Percentiles rank a stretch among this genome's conserved stretches.
Conservation (phyloP, 2,888 invertebrate species). For the Entomobrya multifasciata region DNA sequence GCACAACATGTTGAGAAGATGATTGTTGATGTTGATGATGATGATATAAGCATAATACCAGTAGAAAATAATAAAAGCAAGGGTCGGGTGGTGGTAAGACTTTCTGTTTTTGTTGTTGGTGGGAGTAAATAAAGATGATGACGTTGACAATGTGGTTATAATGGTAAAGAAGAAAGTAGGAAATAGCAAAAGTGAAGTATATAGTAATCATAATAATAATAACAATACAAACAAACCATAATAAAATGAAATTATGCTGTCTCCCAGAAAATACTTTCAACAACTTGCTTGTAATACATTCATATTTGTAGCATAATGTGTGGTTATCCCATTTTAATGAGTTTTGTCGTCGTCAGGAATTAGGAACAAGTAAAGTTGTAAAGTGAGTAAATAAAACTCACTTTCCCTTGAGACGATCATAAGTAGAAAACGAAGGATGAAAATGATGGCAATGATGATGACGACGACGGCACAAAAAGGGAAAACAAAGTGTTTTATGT, state of each 20-base stretch:
- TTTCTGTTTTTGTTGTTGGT: not conserved
- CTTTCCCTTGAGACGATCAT: not conserved
- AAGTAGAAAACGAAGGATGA: not conserved
- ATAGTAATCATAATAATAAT: not conserved
- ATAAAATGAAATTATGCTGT: not conserved
- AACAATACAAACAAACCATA: not conserved
- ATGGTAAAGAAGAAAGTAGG: slow-evolving; percentile 11
- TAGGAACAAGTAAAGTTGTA: slow-evolving; percentile 31
- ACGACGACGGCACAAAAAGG: not conserved
- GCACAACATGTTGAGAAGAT: not conserved
- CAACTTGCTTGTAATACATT: not conserved
- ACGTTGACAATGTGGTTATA: not conserved
- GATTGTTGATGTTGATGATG: not conserved
- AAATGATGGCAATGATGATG: not conserved
- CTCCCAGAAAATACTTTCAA: not conserved
- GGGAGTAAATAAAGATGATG: not conserved
- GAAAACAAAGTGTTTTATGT: not conserved
- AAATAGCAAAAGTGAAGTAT: not conserved
- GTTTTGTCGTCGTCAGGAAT: slow-evolving; percentile 24
- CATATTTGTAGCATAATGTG: slow-evolving; percentile 13
- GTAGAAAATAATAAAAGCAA: not conserved
- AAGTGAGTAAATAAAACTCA: not conserved
- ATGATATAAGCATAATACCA: not conserved
- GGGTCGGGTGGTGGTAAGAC: not conserved
- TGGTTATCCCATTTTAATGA: slow-evolving; percentile 41